A percentile compares a stretch with the other conserved stretches of the same genome.
Conservation (phyloP, 2,888 invertebrate genomes). For the Cheilosia impressa region DNA sequence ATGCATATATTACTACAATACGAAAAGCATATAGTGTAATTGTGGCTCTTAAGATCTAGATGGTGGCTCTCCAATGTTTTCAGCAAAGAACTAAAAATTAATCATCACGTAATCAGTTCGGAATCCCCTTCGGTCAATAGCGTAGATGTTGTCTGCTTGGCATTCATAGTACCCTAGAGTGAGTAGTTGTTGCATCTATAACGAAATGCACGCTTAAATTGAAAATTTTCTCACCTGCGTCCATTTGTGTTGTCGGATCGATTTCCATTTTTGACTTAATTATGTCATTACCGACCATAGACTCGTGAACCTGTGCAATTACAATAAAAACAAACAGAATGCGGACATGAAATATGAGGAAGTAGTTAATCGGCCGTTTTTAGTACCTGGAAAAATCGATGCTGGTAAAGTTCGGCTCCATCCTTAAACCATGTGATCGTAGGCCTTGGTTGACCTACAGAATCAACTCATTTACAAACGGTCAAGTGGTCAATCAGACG, state of each 20-base stretch:
- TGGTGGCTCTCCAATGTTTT: constrained; percentile 16
- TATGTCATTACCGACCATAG: constrained; percentile 90
- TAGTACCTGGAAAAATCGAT: constrained; percentile 92
- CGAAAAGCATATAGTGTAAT: constrained; percentile 67
- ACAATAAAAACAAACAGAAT: not conserved
- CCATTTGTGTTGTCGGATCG: constrained; percentile 97
- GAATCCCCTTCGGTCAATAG: constrained; percentile 94
- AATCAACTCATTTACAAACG: not conserved
- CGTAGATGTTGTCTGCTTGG: constrained; percentile 96
- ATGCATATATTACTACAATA: constrained; percentile 64
- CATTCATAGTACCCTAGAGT: constrained; percentile 90
- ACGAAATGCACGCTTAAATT: not conserved
- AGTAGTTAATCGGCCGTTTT: constrained; percentile 51
- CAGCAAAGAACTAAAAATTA: constrained; percentile 79
- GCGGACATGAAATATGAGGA: not conserved
- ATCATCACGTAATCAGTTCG: constrained; percentile 90
- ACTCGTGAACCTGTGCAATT: constrained; percentile 91
- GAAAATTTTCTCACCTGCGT: constrained; percentile 87
- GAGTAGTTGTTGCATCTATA: not conserved
- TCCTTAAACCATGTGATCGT: constrained; percentile 98
- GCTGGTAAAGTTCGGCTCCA: constrained; percentile 95
- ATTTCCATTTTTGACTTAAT: constrained; percentile 97
- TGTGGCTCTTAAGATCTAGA: constrained; percentile 47
- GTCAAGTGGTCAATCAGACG: not conserved
- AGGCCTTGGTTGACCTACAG: constrained; percentile 88